Percentiles rank a stretch among this genome's conserved stretches.
Conservation (phyloP, 1,140 invertebrate genomes). For the Drosophila funebris region DNA sequence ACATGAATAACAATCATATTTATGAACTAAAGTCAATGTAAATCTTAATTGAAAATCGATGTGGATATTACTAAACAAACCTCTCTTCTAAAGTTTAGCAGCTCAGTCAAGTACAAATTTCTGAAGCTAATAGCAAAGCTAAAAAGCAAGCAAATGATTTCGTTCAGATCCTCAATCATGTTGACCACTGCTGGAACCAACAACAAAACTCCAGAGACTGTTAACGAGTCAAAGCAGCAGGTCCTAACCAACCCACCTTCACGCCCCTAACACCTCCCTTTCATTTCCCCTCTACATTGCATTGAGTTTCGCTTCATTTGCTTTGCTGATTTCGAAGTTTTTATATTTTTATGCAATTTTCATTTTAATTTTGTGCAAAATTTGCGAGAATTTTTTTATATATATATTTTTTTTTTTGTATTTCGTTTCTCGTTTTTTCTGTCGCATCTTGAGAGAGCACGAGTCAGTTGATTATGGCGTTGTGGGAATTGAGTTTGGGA, state of each 20-base stretch:
- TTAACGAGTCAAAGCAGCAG: slow-evolving; percentile 1
- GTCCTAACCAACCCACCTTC: neutral
- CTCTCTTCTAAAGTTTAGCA: no score
- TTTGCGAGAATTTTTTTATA: slow-evolving; percentile 33
- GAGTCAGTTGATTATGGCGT: slow-evolving; percentile 70
- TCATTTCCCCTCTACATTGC: neutral
- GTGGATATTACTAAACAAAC: no score
- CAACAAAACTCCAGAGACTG: slow-evolving; percentile 1
- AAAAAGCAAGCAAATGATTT: neutral
- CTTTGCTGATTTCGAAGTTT: slow-evolving; percentile 75
- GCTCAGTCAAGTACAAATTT: no score
- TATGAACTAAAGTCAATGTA: no score
- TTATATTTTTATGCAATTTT: slow-evolving; percentile 69
- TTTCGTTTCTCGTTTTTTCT: slow-evolving; percentile 8
- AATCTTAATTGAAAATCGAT: no score
- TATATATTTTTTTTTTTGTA: slow-evolving; percentile 16
- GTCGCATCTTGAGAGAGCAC: slow-evolving; percentile 16
- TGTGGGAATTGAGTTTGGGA: slow-evolving; percentile 74
- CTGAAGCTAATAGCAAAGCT: no score
- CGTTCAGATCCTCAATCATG: neutral
- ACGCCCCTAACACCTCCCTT: neutral
- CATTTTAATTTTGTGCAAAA: slow-evolving; percentile 56
- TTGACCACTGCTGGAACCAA: neutral
- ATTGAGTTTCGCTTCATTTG: slow-evolving; percentile 57
- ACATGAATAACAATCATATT: no score